Evolutionary conservation across 2,113 vertebrate species (phyloP), one percentile per base, ranked within the genome.

Genomic region (Empidonax traillii): DNA sequence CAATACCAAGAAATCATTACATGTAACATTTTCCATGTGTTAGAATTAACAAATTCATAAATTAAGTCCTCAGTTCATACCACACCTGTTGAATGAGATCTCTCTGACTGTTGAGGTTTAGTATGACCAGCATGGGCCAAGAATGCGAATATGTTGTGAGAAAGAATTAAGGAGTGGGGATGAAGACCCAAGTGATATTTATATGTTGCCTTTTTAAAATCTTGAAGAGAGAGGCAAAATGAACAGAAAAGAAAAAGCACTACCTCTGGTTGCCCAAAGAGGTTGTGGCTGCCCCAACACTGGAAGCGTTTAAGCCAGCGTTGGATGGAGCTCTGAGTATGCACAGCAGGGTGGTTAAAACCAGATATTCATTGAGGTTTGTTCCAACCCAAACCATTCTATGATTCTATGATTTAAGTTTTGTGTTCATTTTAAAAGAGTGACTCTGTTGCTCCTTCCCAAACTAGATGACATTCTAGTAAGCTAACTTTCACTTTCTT

Each of bases 1-100:
- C 46, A 86, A 30, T 71, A 90, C 66, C 17, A 43, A 88, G 18
- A 92, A 69, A 80, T 62, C 28, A 46, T 12, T 69, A 12, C 8
- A 43, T 35, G 91, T 74, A 92, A 94, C 8, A 79, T 95, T 93
- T 97, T 91, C 71, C 94, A 69, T 76, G 4, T 39, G 78, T 49
- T 20, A 61, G 37, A 56, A 82, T 18, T 51, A 90, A 82, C 27
- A 75, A 56, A 90, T 44, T 19, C 2, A 13, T 63, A 41, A 63
- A 71, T 41, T 20, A 39, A 82, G 31, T 67, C 49, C 61, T 35
- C 61, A 72, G 22, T 25, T 85, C 39, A 68, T n/a, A 56, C 31
- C 37, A 61, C 19, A 19, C 12, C 53, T 95, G 53, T 56, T 87
- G 82, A 91, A 85, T 75, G 71, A 94, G 33, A 46, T 83, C 37